These are phyloP conservation scores for Rhabdomys dilectus DNA, from an alignment of 2,113 vertebrate species.

Conservation along the genomic window DNA sequence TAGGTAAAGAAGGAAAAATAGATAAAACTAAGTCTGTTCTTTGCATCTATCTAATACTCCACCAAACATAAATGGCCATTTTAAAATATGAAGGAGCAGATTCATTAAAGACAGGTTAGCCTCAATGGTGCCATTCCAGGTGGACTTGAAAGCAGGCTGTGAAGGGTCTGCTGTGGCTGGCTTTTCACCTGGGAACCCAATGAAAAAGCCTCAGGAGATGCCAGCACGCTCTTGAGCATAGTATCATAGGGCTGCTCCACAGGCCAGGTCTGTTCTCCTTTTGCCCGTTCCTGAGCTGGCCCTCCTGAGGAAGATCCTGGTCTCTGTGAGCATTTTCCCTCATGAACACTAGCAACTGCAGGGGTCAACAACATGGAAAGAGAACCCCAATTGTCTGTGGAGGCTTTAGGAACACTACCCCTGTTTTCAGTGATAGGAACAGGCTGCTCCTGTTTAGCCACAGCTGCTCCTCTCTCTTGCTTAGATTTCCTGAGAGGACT, in stretches of 20 bases:
- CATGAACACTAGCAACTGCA: background rate
- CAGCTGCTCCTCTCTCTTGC: background rate
- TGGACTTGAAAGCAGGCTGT: background rate
- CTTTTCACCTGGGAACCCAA: background rate
- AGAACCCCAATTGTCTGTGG: background rate
- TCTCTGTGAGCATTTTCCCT: background rate
- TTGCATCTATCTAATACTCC: background rate
- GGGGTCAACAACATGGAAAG: background rate
- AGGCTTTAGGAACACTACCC: background rate
- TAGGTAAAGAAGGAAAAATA: background rate
- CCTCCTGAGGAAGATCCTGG: background rate
- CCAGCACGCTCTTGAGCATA: background rate
- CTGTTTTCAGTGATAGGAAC: background rate
- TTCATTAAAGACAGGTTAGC: background rate
- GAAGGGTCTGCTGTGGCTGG: background rate
- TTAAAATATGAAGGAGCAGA: background rate
- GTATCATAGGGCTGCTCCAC: background rate
- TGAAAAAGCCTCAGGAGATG: accelerated
- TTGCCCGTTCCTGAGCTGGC: background rate
- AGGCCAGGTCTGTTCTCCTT: no score
- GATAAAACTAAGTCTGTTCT: background rate
- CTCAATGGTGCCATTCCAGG: background rate
- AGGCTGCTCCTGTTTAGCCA: background rate
- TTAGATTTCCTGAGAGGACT: background rate
- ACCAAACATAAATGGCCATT: background rate